Base-by-base conservation (phyloP, 2,797 vertebrate genomes). In the Semaprochilodus insignis region DNA sequence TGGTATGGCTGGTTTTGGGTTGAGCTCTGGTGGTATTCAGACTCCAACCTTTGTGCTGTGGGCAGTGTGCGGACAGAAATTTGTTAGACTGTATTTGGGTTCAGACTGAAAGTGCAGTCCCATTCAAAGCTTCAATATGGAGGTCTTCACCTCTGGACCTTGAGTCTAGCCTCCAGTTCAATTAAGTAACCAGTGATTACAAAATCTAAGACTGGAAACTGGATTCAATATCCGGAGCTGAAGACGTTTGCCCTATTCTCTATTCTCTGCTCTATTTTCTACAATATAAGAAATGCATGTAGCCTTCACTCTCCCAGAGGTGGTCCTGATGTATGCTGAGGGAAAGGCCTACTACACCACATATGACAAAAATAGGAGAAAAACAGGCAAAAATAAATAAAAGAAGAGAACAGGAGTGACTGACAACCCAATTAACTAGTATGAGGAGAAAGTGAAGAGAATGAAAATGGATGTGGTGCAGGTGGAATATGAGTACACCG, bases 351-450 rank as follows among this genome's bases (percentile, higher is more conserved):
- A n/a, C 51, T 69, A 31, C 21, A 60, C 2, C 7, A 36, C 36
- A 74, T 72, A 21, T 51, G 13, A 66, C 72, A n/a, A 69, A 80
- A 83, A 74, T 52, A 52, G n/a, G 19, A 55, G 87, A 84, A 11
- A 78, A 81, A 91, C 87, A 90, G 91, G 21, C 13, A 51, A 52
- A 55, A 55, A 81, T 88, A 93, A 93, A 93, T 82, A 86, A 92
- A 92, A 74, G 23, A n/a, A 79, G 59, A 31, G 14, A 51, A 85
- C 86, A 77, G 25, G 25, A 80, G 67, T 80, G 83, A 86, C 57
- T 82, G 85, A 84, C 85, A 84, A 82, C 69, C 74, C 73, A 67
- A 81, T 79, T 71, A 83, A 69, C 63, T 67, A 70, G 76, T 34
- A 71, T 36, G 65, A 76, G 67, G 76, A 7, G 17, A 77, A 77